phyloP scores from a whole-genome alignment of 2,797 vertebrate species.

The Falco columbarius region DNA sequence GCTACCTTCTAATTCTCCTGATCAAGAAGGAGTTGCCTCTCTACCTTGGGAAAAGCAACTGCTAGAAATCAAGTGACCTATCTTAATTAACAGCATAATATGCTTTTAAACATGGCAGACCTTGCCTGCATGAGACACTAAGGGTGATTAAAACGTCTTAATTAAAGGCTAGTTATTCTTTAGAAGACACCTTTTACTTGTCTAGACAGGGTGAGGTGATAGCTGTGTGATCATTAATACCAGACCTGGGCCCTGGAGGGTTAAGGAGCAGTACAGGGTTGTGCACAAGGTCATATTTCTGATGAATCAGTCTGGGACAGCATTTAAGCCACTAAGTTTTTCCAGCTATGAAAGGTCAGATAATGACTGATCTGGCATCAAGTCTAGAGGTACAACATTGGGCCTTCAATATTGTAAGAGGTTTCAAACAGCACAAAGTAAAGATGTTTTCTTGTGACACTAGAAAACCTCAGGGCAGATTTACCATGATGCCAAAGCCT shows the following conservation, averaged over 20 bases:
- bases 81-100: neutral
- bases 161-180: neutral
- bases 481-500: neutral
- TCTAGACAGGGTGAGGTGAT: neutral
- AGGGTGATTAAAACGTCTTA: neutral
- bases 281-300: neutral
- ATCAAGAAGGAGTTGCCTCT: neutral
- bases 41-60: neutral
- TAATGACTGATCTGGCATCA: neutral
- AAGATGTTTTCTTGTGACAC: neutral
- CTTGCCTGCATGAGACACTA: neutral
- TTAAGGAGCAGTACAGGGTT: neutral
- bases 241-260: neutral
- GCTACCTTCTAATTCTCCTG: neutral
- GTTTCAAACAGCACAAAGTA: neutral
- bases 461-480: neutral
- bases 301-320: neutral
- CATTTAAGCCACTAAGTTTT: neutral
- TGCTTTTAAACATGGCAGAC: neutral
- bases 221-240: neutral
- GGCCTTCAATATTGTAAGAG: neutral
- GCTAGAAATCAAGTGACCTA: neutral
- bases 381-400: neutral
- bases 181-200: neutral
- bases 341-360: neutral